These are phyloP conservation scores for Paramisgurnus dabryanus DNA, from an alignment of 2,113 vertebrate genomes.

Conservation along the genomic window DNA sequence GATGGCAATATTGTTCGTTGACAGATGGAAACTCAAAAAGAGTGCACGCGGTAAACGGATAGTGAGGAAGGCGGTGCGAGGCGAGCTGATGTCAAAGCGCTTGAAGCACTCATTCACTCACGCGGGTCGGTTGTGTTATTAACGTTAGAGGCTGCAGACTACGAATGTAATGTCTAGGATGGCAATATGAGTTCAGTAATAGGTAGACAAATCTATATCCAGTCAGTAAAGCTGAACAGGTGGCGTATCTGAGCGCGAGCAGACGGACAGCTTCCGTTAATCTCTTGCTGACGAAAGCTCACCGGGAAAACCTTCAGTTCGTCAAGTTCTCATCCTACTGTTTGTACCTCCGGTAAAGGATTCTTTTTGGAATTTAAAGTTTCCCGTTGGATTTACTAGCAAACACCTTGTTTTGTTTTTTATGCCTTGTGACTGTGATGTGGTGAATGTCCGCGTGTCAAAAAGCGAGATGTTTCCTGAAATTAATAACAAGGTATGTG, in stretches of 20 bases:
- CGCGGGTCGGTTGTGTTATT: constrained; percentile 4
- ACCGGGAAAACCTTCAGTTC: constrained; percentile 40
- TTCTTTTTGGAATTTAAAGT: background rate
- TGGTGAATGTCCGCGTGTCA: constrained; percentile 36
- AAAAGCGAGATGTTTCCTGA: constrained; percentile 74
- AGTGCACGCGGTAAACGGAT: constrained; percentile 18
- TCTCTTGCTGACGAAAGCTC: constrained; percentile 68
- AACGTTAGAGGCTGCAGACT: background rate
- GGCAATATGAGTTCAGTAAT: constrained; percentile 10
- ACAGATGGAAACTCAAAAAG: constrained; percentile 41
- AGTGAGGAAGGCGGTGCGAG: constrained; percentile 12
- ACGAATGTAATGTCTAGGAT: background rate
- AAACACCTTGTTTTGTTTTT: background rate
- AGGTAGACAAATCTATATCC: constrained; percentile 68
- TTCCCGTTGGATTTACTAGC: constrained; percentile 60
- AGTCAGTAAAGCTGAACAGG: constrained; percentile 72
- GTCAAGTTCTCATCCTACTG: background rate
- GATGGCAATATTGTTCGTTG: constrained; percentile 27
- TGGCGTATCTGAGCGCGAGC: constrained; percentile 59
- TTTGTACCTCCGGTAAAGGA: too few species aligned
- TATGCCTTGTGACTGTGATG: constrained; percentile 27
- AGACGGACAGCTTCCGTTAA: constrained; percentile 66
- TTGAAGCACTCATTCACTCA: too few species aligned
- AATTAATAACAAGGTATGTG: constrained; percentile 77
- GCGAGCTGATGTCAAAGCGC: too few species aligned